phyloP scores from a whole-genome alignment of 2,888 invertebrate genomes.

The Gastracanthus pulcherrimus region DNA sequence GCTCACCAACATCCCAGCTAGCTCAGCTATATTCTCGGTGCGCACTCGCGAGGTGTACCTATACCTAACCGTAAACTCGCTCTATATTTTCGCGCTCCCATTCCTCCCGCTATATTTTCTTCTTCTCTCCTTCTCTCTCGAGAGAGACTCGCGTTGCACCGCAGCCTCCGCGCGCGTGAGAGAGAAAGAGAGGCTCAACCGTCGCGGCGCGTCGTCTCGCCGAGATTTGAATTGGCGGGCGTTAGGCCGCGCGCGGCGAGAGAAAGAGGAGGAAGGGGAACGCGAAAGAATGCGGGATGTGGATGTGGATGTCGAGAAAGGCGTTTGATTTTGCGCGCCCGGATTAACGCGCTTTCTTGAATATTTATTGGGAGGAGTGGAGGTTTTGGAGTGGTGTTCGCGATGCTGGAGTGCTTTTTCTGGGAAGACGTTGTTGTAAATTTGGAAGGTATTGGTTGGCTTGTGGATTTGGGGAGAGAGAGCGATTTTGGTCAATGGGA shows the following conservation, averaged over 20 bases:
- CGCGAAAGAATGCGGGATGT: conserved; percentile 23
- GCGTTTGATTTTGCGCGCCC: conserved; percentile 36
- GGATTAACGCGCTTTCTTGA: background rate
- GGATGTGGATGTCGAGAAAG: conserved; percentile 34
- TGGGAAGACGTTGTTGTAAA: no score
- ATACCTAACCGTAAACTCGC: conserved; percentile 51
- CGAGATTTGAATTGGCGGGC: conserved; percentile 51
- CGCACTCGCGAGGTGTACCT: background rate
- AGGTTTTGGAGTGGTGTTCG: no score
- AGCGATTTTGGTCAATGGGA: no score
- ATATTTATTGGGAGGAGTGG: no score
- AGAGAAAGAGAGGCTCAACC: no score
- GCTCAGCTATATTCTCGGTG: background rate
- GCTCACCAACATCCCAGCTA: background rate
- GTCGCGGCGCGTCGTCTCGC: no score
- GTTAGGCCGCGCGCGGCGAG: background rate
- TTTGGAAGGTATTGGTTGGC: no score
- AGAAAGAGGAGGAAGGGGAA: conserved; percentile 32
- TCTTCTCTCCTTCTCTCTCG: background rate
- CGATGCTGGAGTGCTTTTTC: no score
- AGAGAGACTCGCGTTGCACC: background rate
- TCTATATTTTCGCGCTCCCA: conserved; percentile 57
- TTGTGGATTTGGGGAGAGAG: no score
- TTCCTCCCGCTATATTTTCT: conserved; percentile 43
- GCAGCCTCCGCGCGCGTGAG: no score